Conservation (phyloP, 2,113 vertebrate genomes). For the Genyomyrus donnyi region DNA sequence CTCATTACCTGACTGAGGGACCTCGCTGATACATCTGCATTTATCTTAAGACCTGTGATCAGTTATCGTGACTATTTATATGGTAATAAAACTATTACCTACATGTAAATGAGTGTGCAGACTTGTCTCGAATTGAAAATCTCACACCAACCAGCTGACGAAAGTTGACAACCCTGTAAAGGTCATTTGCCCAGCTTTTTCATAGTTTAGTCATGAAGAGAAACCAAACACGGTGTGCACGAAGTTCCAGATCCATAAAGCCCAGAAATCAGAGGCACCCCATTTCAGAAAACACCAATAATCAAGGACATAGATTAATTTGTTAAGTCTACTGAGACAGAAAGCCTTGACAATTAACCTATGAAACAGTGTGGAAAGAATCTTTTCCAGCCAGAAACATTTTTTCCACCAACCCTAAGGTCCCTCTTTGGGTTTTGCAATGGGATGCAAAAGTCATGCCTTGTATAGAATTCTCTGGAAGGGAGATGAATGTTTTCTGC, state of each 20-base stretch:
- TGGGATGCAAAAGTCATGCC: background rate
- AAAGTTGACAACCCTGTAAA: background rate
- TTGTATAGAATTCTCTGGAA: background rate
- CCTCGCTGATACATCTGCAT: background rate
- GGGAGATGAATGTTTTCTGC: background rate
- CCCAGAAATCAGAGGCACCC: background rate
- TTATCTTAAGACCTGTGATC: background rate
- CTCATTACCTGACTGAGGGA: background rate
- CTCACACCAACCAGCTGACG: too few species aligned
- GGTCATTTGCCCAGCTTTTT: background rate
- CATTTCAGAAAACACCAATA: background rate
- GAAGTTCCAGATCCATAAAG: background rate
- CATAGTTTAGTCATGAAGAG: background rate
- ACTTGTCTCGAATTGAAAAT: too few species aligned
- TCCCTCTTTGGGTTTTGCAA: background rate
- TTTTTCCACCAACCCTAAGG: background rate
- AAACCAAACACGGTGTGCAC: background rate
- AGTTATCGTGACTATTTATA: background rate
- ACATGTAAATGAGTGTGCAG: too few species aligned
- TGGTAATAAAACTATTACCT: too few species aligned
- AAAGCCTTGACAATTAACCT: background rate
- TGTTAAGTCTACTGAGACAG: background rate
- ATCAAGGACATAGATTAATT: background rate
- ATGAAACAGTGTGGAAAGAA: background rate
- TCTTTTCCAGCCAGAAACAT: background rate